These are phyloP conservation scores for Papilio protenor DNA, from an alignment of 2,888 invertebrate species.

Conservation along the genomic window DNA sequence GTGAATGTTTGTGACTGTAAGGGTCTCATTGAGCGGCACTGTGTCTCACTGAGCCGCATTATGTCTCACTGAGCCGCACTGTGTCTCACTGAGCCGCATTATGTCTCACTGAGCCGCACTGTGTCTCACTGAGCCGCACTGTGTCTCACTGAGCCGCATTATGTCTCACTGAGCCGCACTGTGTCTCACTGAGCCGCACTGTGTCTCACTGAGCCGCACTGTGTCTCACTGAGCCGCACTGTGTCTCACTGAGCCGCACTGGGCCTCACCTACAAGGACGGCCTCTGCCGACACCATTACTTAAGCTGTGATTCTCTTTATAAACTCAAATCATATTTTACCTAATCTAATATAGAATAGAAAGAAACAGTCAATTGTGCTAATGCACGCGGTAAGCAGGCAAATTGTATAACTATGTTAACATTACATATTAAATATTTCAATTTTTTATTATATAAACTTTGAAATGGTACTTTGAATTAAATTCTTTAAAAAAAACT, in stretches of 20 bases:
- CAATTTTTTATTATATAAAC: slow-evolving; percentile 42
- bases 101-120: slow-evolving; percentile 63
- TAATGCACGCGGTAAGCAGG: slow-evolving; percentile 24
- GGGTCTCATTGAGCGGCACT: slow-evolving; percentile 65
- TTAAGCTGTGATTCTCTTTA: slow-evolving; percentile 80
- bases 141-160: slow-evolving; percentile 43
- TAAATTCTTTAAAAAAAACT: slow-evolving; percentile 54
- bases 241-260: slow-evolving; percentile 55
- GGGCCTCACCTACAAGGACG: slow-evolving; percentile 60
- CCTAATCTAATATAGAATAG: slow-evolving; percentile 52
- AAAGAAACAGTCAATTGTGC: slow-evolving; percentile 43
- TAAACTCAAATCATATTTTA: slow-evolving; percentile 66
- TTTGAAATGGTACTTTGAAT: slow-evolving; percentile 42
- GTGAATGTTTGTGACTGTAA: slow-evolving; percentile 64
- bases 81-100: slow-evolving; percentile 63
- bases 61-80: slow-evolving; percentile 64
- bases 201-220: slow-evolving; percentile 44
- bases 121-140: slow-evolving; percentile 55
- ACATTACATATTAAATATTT: slow-evolving; percentile 35
- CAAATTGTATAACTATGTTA: slow-evolving; percentile 29
- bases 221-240: slow-evolving; percentile 63
- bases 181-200: slow-evolving; percentile 55
- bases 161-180: slow-evolving; percentile 63
- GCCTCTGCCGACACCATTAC: slow-evolving; percentile 76
- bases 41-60: slow-evolving; percentile 65